Evolutionary conservation across 2,113 vertebrate species (phyloP), one percentile per base, ranked within the genome.

Genomic region (Platanista minor): DNA sequence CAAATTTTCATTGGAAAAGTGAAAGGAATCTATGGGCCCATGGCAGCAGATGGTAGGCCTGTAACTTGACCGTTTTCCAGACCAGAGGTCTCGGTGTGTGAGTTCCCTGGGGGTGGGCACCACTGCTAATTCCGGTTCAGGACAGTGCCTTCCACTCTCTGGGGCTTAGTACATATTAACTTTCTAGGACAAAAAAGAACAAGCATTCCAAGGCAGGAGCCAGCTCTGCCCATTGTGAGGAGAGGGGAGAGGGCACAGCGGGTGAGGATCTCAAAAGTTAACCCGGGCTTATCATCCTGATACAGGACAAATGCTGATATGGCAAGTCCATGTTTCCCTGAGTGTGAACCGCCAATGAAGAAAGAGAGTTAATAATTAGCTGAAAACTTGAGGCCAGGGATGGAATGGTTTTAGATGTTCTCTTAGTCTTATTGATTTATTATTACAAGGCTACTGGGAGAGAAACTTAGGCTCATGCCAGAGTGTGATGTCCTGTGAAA

Each of bases 1-100:
- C 64, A 52, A 31, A n/a, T 81, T 90, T 96, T 87, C 61, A 39
- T 14, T 67, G 89, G 90, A 74, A 93, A 66, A 86, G 33, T 91
- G 52, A 72, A 67, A 82, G 74, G 62, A 43, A 80, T 92, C 52
- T 92, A 7, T 67, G 87, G 57, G n/a, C 66, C 74, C n/a, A 20
- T 95, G 62, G 33, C 46, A 77, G 27, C 80, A 97, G 92, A 90
- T 91, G 61, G 67, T n/a, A 88, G 61, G 46, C 6, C 59, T 90
- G 5, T 62, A 75, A 66, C 62, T 41, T 74, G 84, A 94, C 71
- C 4, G 1, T 67, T 86, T 94, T 88, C 17, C 13, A 49, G 33
- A 49, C 66, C 39, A 31, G 39, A 66, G 54, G 13, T 15, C 62
- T 95, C 46, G 33, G 18, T 36, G 11, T 71, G 21, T 64, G 85